Percentiles rank a stretch among this genome's conserved stretches.
phyloP scores from a whole-genome alignment of 1,140 invertebrate genomes.

The Tyrophagus putrescentiae region DNA sequence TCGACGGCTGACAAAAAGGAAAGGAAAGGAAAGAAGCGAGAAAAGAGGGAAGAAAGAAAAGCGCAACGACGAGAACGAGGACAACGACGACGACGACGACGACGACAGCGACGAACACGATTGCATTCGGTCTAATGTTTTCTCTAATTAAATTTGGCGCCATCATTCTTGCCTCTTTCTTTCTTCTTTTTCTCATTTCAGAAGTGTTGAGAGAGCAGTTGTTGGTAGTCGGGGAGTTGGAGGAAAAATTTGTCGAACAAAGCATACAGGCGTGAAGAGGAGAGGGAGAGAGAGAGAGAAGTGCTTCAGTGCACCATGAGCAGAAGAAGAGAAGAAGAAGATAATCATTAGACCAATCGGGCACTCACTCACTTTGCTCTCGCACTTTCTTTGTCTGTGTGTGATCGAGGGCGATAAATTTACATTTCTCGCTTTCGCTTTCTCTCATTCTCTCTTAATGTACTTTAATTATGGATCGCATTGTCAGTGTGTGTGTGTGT shows the following conservation, averaged over 20 bases:
- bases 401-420: conserved; percentile 5
- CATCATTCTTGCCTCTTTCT: not conserved
- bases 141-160: conserved; percentile 10
- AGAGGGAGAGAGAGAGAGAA: not conserved
- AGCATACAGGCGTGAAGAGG: not conserved
- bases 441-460: not conserved
- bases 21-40: too few species aligned
- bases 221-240: too few species aligned
- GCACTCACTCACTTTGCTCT: not conserved
- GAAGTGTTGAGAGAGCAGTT: not conserved
- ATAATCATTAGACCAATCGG: conserved; percentile 15
- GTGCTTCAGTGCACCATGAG: too few species aligned
- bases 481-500: too few species aligned
- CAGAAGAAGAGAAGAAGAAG: not conserved
- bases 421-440: not conserved
- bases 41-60: too few species aligned
- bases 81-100: too few species aligned
- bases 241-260: conserved; percentile 3
- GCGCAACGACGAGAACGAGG: too few species aligned
- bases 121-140: conserved; percentile 8
- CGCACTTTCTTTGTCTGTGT: not conserved
- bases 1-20: too few species aligned
- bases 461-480: conserved; percentile 19
- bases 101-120: not conserved
- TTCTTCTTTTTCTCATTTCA: not conserved